Evolutionary conservation across 2,113 vertebrate genomes (phyloP).

Genomic region (Oplegnathus fasciatus): DNA sequence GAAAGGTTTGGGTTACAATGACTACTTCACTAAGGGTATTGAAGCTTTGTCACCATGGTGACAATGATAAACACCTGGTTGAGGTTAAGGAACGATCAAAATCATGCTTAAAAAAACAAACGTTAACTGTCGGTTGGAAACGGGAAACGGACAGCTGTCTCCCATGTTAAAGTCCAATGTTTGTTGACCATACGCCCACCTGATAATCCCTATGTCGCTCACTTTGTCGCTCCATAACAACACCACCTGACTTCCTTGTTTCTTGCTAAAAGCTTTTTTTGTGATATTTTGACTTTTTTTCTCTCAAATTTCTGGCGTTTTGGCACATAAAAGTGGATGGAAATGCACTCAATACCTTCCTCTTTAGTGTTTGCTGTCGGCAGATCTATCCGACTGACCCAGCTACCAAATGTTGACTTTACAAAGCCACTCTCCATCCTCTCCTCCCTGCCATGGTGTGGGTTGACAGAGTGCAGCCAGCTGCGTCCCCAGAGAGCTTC

Average conservation of each 20-base stretch:
- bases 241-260: too few species aligned
- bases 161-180: not conserved
- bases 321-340: not conserved
- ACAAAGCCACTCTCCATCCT: conserved; percentile 37
- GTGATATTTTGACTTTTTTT: not conserved
- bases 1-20: not conserved
- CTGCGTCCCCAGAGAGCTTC: not conserved
- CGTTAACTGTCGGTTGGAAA: not conserved
- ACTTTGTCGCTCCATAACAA: not conserved
- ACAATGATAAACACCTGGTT: not conserved
- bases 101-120: not conserved
- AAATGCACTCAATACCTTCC: not conserved
- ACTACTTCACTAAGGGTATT: not conserved
- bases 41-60: not conserved
- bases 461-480: conserved; percentile 46
- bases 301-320: not conserved
- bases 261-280: too few species aligned
- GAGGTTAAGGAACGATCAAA: not conserved
- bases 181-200: not conserved
- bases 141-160: not conserved
- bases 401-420: conserved; percentile 35
- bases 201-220: not conserved
- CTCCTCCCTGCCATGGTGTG: conserved; percentile 6
- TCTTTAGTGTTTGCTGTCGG: conserved; percentile 1
- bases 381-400: not conserved